A percentile compares a stretch with the other conserved stretches of the same genome.
Evolutionary conservation across 2,113 vertebrate species (phyloP).

Genomic region (Okapia johnstoni): DNA sequence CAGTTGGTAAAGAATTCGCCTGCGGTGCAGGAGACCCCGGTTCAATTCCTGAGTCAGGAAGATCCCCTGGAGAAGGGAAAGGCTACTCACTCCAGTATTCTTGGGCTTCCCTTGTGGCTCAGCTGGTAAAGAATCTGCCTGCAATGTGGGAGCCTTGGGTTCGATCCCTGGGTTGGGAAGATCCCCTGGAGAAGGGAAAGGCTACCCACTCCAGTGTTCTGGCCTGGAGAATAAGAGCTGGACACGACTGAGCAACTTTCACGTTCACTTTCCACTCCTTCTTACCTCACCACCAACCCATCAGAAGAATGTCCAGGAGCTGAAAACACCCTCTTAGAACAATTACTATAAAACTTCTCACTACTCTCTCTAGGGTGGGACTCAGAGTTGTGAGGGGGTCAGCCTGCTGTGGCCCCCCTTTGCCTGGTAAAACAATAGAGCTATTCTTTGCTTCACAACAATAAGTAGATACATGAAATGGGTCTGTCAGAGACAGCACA

Average conservation of each 20-base stretch:
- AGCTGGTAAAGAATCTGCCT: background rate
- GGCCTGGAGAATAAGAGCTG: background rate
- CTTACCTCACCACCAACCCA: background rate
- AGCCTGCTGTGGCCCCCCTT: background rate
- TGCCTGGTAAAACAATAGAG: background rate
- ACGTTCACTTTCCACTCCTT: background rate
- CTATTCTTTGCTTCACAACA: background rate
- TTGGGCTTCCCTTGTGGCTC: background rate
- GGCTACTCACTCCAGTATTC: background rate
- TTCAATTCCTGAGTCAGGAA: background rate
- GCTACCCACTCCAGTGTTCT: background rate
- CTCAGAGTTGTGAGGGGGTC: background rate
- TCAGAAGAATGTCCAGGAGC: background rate
- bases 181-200: background rate
- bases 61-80: background rate
- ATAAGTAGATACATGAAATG: background rate
- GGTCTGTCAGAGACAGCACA: background rate
- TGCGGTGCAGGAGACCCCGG: background rate
- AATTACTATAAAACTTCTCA: accelerated
- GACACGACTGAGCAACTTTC: background rate
- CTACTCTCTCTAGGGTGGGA: background rate
- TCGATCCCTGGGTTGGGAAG: background rate
- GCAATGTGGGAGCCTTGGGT: background rate
- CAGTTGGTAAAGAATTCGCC: background rate
- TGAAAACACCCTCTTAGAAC: background rate